Conservation (phyloP, 2,797 vertebrate genomes). For the Sebastes steindachneri region DNA sequence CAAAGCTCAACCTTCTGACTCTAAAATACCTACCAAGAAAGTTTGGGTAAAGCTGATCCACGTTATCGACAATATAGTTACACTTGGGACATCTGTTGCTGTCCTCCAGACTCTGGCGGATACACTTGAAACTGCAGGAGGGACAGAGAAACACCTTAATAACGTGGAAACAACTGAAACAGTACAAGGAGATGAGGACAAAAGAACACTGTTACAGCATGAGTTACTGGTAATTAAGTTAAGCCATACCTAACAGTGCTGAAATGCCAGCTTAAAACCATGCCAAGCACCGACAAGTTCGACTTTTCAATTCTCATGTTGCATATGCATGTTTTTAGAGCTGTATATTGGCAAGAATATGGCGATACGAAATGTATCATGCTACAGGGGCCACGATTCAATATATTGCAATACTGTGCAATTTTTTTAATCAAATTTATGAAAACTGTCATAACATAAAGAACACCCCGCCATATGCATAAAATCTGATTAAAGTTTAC, state of each 20-base stretch:
- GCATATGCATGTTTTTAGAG: too few relatives aligned
- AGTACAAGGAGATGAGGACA: neutral
- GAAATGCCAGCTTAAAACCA: neutral
- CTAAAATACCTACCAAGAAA: conserved; percentile 90
- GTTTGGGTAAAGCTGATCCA: conserved; percentile 98
- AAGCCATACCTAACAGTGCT: too few relatives aligned
- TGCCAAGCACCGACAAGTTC: neutral
- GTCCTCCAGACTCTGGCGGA: conserved; percentile 97
- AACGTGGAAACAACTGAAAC: neutral
- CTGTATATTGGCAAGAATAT: too few relatives aligned
- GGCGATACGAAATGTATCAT: too few relatives aligned
- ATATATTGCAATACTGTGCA: too few relatives aligned
- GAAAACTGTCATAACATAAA: too few relatives aligned
- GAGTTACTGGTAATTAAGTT: neutral
- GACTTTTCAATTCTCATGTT: neutral
- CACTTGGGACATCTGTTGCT: conserved; percentile 99
- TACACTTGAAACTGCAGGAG: conserved; percentile 92
- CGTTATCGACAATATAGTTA: conserved; percentile 98
- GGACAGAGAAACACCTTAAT: neutral
- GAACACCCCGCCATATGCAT: too few relatives aligned
- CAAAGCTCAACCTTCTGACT: neutral
- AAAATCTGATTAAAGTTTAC: too few relatives aligned
- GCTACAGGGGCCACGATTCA: too few relatives aligned
- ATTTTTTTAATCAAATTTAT: too few relatives aligned
- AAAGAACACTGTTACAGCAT: neutral